Conservation (phyloP, 2,888 invertebrate genomes). For the Hydriomena furcata region DNA sequence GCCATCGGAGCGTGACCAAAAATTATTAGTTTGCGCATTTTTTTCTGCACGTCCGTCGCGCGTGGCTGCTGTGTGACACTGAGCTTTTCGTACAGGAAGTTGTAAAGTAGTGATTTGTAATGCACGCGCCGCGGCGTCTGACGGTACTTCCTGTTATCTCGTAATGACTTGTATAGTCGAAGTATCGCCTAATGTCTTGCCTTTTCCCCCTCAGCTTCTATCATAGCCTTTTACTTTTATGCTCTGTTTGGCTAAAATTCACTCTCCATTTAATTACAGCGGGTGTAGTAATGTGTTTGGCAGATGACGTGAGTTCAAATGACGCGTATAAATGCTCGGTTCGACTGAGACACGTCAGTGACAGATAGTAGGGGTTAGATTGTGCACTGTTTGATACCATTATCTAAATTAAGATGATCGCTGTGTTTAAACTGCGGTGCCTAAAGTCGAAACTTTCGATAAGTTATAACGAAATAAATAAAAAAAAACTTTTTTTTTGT, state of each 20-base stretch:
- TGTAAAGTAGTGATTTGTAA: slow-evolving; percentile 84
- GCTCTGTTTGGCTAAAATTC: slow-evolving; percentile 74
- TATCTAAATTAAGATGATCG: slow-evolving; percentile 10
- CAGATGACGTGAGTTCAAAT: slow-evolving; percentile 61
- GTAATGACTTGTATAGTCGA: slow-evolving; percentile 62
- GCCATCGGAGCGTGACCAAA: slow-evolving; percentile 69
- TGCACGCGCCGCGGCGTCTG: slow-evolving; percentile 81
- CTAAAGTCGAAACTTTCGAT: too few species aligned
- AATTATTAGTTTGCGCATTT: slow-evolving; percentile 65
- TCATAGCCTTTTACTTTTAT: slow-evolving; percentile 70
- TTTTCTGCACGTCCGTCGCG: slow-evolving; percentile 65
- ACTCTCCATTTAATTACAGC: slow-evolving; percentile 73
- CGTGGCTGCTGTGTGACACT: slow-evolving; percentile 57
- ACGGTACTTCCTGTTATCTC: slow-evolving; percentile 72
- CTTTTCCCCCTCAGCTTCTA: slow-evolving; percentile 44
- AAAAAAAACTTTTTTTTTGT: too few species aligned
- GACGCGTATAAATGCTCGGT: slow-evolving; percentile 52
- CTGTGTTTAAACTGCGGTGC: not conserved
- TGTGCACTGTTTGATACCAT: slow-evolving; percentile 20
- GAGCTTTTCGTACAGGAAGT: slow-evolving; percentile 69
- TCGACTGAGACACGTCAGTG: slow-evolving; percentile 27
- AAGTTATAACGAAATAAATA: too few species aligned
- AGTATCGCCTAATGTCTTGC: slow-evolving; percentile 48
- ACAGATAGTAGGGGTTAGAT: slow-evolving; percentile 32
- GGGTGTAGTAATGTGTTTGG: slow-evolving; percentile 63